phyloP scores from a whole-genome alignment of 2,797 vertebrate species.

The Ciconia nigra region DNA sequence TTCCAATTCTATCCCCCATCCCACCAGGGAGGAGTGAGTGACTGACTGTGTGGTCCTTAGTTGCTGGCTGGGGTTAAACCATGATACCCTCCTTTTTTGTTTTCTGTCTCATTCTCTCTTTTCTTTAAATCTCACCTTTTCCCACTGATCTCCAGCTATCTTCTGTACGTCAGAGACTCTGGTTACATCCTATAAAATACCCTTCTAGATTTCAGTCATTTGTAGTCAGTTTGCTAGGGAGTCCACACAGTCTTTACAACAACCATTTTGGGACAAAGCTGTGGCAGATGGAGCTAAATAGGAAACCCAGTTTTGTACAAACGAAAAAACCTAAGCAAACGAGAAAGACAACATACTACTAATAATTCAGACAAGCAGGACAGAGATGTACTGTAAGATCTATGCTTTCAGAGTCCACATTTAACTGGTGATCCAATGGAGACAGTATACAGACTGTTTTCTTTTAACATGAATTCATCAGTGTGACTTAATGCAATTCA shows the following conservation, averaged over 20 bases:
- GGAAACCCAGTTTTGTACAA: background rate
- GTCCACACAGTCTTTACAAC: background rate
- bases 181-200: background rate
- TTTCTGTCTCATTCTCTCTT: background rate
- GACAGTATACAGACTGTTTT: background rate
- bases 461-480: background rate
- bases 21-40: too few species aligned
- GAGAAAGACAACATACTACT: background rate
- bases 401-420: background rate
- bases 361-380: background rate
- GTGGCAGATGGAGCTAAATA: too few species aligned
- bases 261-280: background rate
- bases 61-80: too few species aligned
- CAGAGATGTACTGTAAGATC: background rate
- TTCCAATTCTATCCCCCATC: too few species aligned
- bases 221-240: background rate
- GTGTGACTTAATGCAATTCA: background rate
- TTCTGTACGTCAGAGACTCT: background rate
- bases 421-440: background rate
- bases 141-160: background rate
- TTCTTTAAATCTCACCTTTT: background rate
- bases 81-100: background rate
- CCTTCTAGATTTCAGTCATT: background rate
- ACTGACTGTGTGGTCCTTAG: too few species aligned
- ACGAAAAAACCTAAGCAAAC: background rate